Base-by-base conservation (phyloP, 1,140 invertebrate species). In the Bombus waltoni region DNA sequence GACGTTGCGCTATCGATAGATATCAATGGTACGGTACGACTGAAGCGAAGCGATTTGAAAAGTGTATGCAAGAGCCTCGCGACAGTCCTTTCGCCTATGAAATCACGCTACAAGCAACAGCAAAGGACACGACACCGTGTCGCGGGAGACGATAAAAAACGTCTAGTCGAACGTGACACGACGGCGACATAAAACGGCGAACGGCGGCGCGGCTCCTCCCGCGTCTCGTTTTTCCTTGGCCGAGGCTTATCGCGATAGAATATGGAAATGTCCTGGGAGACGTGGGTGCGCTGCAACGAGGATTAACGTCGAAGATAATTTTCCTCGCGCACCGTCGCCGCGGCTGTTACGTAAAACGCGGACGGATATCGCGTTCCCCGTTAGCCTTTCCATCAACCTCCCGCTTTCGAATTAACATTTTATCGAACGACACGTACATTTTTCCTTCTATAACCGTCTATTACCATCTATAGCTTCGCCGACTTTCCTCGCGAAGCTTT, bases 231-330 rank as follows among this genome's bases (percentile, higher is more conserved):
- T 89, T 86, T 87, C 84, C 79, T 78, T 70, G 47, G 57, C 3
- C 66, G 59, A 66, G 71, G 84, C 84, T 89, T 89, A 89, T 89
- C 88, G 88, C 88, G 87, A 85, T 89, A 47, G 88, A 89, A 89
- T 93, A 92, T 88, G 87, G 81, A 87, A 91, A 91, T 88, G 90
- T 85, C 86, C 88, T 83, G 35, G 25, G 35, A 77, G 79, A 90
- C 91, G 93, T 94, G 92, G 93, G 93, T 93, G 93, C 88, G 89
- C 87, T 89, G 87, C 86, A 88, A 89, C 87, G 87, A 89, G 90
- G 87, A 91, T 88, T 87, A 90, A 62, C 68, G 38, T 72, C 86
- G 85, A 90, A 88, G 86, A 89, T 90, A 85, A 85, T 79, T 90
- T 87, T 86, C 85, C 84, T 84, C 53, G 72, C 59, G 40, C n/a